Percentiles rank a stretch among this genome's conserved stretches.
Evolutionary conservation across 2,888 invertebrate species (phyloP).

Genomic region (Serrognathus titanus): DNA sequence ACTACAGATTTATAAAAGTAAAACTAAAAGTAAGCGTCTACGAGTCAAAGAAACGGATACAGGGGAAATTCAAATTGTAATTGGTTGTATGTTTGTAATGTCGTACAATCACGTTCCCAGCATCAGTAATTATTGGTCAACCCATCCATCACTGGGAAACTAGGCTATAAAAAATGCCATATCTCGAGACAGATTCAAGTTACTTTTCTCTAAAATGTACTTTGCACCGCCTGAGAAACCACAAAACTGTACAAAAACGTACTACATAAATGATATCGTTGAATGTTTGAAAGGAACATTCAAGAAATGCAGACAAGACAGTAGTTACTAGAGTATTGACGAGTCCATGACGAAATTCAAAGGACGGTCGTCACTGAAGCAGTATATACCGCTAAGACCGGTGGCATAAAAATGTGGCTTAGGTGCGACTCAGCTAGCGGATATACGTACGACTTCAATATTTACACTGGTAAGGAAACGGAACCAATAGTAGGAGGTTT

Average conservation of each 20-base stretch:
- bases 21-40: too few species aligned
- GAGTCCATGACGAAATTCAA: conserved; percentile 15
- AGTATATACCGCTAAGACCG: conserved; percentile 9
- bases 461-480: conserved; percentile 17
- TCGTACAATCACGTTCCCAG: too few species aligned
- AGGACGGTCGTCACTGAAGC: conserved; percentile 10
- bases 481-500: conserved; percentile 17
- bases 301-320: conserved; percentile 16
- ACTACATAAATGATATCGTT: conserved; percentile 24
- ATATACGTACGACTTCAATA: conserved; percentile 21
- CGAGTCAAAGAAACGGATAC: too few species aligned
- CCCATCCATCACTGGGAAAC: too few species aligned
- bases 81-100: too few species aligned
- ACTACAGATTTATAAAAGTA: too few species aligned
- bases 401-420: conserved; percentile 8
- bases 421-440: conserved; percentile 17
- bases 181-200: neutral
- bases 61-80: too few species aligned
- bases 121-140: too few species aligned
- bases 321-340: conserved; percentile 8
- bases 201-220: conserved; percentile 13
- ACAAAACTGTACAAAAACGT: too few species aligned
- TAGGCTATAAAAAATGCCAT: too few species aligned
- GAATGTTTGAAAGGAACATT: conserved; percentile 25
- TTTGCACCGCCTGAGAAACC: conserved; percentile 17